Evolutionary conservation across 1,140 invertebrate genomes (phyloP).

Genomic region (Zelostemma sp.): DNA sequence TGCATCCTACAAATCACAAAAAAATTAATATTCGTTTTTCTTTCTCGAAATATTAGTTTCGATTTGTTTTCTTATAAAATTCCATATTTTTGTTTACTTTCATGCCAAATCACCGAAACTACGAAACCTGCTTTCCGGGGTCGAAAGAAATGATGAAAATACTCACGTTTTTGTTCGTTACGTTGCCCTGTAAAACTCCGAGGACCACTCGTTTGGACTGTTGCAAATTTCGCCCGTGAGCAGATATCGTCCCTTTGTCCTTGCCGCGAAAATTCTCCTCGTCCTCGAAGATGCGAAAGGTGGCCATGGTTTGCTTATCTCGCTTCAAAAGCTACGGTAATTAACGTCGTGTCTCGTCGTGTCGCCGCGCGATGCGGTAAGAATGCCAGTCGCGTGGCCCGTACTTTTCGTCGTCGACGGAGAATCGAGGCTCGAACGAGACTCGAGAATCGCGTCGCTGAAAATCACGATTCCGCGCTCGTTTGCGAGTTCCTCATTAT

Average conservation of each 20-base stretch:
- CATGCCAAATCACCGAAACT: too few relatives aligned
- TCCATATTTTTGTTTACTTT: neutral
- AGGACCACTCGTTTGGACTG: conserved; percentile 73
- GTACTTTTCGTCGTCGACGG: too few relatives aligned
- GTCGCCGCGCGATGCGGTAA: neutral
- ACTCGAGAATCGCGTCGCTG: neutral
- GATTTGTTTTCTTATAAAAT: too few relatives aligned
- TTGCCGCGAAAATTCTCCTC: too few relatives aligned
- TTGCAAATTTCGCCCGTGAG: conserved; percentile 57
- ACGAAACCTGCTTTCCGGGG: too few relatives aligned
- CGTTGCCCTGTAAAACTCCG: conserved; percentile 68
- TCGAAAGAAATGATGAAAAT: conserved; percentile 2
- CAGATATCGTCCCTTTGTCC: too few relatives aligned
- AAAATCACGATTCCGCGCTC: neutral
- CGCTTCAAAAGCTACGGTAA: conserved; percentile 16
- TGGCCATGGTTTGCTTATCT: conserved; percentile 70
- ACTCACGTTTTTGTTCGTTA: conserved; percentile 64
- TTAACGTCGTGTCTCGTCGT: conserved; percentile 13
- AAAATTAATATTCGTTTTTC: conserved; percentile 13
- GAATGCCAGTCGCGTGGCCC: neutral
- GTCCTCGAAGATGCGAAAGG: conserved; percentile 76
- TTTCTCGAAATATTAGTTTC: neutral
- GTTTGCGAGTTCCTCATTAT: neutral
- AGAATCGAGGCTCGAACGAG: too few relatives aligned
- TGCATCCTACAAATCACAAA: conserved; percentile 56